These are phyloP conservation scores for Rotaria sp. DNA, from an alignment of 2,888 invertebrate species.

Conservation along the genomic window DNA sequence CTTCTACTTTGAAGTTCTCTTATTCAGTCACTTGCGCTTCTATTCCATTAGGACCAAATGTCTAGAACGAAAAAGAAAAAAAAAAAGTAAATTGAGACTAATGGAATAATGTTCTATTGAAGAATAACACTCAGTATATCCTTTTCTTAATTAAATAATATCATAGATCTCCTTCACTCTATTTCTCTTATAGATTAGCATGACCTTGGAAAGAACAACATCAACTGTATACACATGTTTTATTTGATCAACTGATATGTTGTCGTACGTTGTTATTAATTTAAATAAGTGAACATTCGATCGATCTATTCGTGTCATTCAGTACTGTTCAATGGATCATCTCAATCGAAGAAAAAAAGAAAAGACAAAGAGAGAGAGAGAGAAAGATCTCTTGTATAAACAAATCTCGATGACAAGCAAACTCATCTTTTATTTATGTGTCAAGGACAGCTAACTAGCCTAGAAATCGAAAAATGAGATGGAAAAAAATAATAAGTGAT, in stretches of 20 bases:
- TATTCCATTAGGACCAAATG: background rate
- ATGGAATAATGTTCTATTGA: background rate
- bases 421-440: slow-evolving; percentile 10
- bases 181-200: background rate
- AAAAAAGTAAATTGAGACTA: slow-evolving; percentile 4
- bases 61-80: background rate
- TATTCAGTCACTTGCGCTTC: background rate
- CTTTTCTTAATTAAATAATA: slow-evolving; percentile 3
- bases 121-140: background rate
- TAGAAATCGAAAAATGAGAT: background rate
- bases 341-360: background rate
- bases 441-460: background rate
- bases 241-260: background rate
- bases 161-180: background rate
- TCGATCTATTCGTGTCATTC: background rate
- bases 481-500: background rate
- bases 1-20: slow-evolving; percentile 4
- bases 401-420: background rate
- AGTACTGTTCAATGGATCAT: background rate
- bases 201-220: background rate
- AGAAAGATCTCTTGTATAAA: background rate
- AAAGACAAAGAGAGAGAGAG: background rate
- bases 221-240: background rate
- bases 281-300: background rate
- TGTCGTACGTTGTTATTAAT: background rate